These are phyloP conservation scores for Apantesis nais DNA, from an alignment of 2,888 invertebrate species.

Conservation along the genomic window DNA sequence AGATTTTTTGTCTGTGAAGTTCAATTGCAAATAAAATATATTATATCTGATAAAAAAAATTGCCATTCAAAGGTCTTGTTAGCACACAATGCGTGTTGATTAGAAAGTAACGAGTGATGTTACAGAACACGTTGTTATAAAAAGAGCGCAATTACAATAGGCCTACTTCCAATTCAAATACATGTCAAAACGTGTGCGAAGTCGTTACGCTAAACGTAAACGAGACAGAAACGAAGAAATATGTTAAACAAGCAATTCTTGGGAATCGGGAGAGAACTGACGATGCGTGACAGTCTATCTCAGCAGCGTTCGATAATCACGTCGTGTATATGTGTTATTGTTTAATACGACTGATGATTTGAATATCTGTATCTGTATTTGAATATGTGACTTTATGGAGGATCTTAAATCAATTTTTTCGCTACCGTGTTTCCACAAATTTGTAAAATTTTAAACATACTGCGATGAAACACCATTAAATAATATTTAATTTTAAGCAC, in stretches of 20 bases:
- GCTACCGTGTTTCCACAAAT: too few relatives aligned
- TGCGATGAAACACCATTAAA: not conserved
- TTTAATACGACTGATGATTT: not conserved
- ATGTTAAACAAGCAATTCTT: slow-evolving; percentile 82
- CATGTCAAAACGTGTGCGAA: slow-evolving; percentile 58
- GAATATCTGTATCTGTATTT: not conserved
- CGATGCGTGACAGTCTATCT: slow-evolving; percentile 58
- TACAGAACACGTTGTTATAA: slow-evolving; percentile 37
- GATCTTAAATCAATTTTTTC: not conserved
- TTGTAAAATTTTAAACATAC: not conserved
- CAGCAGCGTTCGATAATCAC: slow-evolving; percentile 44
- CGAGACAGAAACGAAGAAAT: slow-evolving; percentile 76
- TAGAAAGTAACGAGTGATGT: slow-evolving; percentile 15
- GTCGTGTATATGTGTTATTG: not conserved
- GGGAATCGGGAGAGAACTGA: slow-evolving; percentile 73
- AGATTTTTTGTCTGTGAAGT: not conserved
- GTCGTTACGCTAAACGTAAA: slow-evolving; percentile 74
- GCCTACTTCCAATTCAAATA: slow-evolving; percentile 57
- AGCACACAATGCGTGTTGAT: slow-evolving; percentile 29
- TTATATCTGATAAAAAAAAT: not conserved
- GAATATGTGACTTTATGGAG: not conserved
- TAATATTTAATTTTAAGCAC: not conserved
- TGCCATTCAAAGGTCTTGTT: not conserved
- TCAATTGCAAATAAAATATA: not conserved
- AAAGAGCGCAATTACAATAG: slow-evolving; percentile 49